Conservation (phyloP, 2,888 invertebrate species). For the Drosophila emarginata region DNA sequence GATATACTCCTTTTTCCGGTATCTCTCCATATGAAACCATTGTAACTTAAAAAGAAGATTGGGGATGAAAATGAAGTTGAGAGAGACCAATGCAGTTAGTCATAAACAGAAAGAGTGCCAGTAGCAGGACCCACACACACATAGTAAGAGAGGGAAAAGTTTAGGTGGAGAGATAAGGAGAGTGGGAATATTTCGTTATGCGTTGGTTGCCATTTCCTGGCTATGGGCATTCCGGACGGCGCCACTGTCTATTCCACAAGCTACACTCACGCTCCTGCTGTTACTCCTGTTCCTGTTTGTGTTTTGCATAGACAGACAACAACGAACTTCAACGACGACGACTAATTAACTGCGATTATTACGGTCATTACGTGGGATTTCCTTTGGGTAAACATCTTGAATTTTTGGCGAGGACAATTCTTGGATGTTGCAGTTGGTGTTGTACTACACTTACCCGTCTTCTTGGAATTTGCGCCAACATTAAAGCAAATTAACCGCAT, state of each 20-base stretch:
- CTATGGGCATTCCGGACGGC: conserved; percentile 48
- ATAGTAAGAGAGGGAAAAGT: not conserved
- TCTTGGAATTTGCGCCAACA: conserved; percentile 67
- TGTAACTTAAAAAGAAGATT: not conserved
- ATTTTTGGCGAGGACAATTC: conserved; percentile 56
- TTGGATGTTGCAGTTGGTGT: conserved; percentile 41
- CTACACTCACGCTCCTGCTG: conserved; percentile 22
- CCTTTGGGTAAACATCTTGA: conserved; percentile 81
- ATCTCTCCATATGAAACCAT: not conserved
- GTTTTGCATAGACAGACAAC: conserved; percentile 72
- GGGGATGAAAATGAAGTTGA: not conserved
- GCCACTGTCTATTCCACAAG: conserved; percentile 45
- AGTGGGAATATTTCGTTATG: conserved; percentile 64
- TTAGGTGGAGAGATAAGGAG: conserved; percentile 1
- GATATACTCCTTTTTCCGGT: not conserved
- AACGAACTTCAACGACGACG: conserved; percentile 68
- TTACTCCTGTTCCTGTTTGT: conserved; percentile 37
- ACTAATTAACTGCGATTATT: conserved; percentile 83
- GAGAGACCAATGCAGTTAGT: conserved; percentile 63
- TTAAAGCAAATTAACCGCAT: conserved; percentile 81
- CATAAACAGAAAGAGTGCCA: conserved; percentile 57
- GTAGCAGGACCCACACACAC: conserved; percentile 35
- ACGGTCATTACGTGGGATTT: conserved; percentile 83
- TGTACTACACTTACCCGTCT: conserved; percentile 22
- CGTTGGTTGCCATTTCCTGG: conserved; percentile 77